Conservation (phyloP, 1,140 invertebrate species). For the Cyclargus thomasi region DNA sequence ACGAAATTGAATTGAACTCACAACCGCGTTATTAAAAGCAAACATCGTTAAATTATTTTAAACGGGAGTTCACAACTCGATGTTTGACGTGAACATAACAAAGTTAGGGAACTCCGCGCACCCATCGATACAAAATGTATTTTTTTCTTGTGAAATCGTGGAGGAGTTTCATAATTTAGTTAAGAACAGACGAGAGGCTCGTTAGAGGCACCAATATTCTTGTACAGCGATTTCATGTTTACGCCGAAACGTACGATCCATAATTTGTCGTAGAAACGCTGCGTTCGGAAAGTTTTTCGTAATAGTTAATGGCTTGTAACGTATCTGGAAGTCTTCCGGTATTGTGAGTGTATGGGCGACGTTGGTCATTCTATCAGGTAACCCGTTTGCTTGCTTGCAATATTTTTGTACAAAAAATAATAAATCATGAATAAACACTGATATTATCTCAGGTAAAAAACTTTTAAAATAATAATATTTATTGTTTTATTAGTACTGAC, state of each 20-base stretch:
- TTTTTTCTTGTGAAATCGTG: constrained; percentile 17
- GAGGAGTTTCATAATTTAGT: constrained; percentile 30
- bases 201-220: constrained; percentile 27
- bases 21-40: constrained; percentile 1
- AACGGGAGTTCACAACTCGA: not conserved
- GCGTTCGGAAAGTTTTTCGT: not conserved
- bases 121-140: not conserved
- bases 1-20: too few relatives aligned
- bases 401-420: too few relatives aligned
- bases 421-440: too few relatives aligned
- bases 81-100: not conserved
- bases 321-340: too few relatives aligned
- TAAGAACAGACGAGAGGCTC: constrained; percentile 31
- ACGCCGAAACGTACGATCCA: constrained; percentile 11
- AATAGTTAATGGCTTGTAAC: too few relatives aligned
- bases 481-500: too few relatives aligned
- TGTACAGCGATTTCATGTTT: constrained; percentile 19
- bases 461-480: too few relatives aligned
- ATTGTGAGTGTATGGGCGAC: too few relatives aligned
- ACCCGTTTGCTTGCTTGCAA: too few relatives aligned
- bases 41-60: not conserved
- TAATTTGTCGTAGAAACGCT: not conserved
- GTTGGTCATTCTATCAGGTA: too few relatives aligned
- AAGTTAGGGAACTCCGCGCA: not conserved
- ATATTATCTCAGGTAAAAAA: too few relatives aligned